Base-by-base conservation (phyloP, 2,888 invertebrate genomes). In the Archaeoteleia sp. region DNA sequence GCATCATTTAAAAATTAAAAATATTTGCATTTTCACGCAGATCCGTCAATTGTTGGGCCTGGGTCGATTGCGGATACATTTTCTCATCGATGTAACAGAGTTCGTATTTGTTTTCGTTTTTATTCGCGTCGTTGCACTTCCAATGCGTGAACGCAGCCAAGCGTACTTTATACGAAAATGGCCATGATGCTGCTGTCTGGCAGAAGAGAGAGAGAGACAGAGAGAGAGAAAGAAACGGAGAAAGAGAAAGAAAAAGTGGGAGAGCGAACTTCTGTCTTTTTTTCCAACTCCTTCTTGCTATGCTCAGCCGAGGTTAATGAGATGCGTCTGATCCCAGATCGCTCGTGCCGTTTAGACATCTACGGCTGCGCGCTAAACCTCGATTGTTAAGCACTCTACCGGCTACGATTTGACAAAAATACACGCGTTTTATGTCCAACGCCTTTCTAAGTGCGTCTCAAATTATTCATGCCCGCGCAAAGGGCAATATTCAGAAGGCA, bases 271-370 rank as follows among this genome's bases (percentile, higher is more conserved):
- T 34, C 46, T 57, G 32, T 25, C 45, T 30, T 23, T 45, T 29
- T 34, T 40, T 40, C 13, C n/a, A n/a, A n/a, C n/a, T 32, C 15
- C 34, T 17, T 48, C 46, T 46, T 29, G 3, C 15, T n/a, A n/a
- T n/a, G 57, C 25, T 46, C 40, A 20, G 40, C 17, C 57, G 57
- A 40, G 57, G 57, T 57, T 57, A 57, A 57, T 57, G 57, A 57
- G 40, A 57, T 48, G 46, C 57, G 34, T 57, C 57, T 48, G 57
- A 57, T 57, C 57, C 30, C 45, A 46, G 55, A 55, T 55, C 54
- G 12, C 20, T 25, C 54, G 37, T 2, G n/a, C n/a, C 15, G 54
- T 55, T 55, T 55, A 45, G 54, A 55, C 37, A 13, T 34, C 10
- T 15, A 55, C 35, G 43, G 54, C 37, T 20, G 45, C 37, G 43